These are phyloP conservation scores for Dascillus cervinus DNA, from an alignment of 2,888 invertebrate species.

Conservation along the genomic window DNA sequence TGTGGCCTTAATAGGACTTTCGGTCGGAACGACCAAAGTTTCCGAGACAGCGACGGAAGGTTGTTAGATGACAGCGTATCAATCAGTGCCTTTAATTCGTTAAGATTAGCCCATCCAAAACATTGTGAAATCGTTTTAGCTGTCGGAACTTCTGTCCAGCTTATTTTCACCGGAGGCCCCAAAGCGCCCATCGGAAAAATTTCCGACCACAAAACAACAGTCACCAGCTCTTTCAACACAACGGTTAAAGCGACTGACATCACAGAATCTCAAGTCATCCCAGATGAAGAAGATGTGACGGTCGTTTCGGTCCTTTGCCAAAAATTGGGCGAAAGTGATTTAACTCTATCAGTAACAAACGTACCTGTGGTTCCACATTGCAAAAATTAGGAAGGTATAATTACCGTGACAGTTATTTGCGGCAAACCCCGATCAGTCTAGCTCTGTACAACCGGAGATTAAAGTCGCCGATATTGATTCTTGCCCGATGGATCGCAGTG, in stretches of 20 bases:
- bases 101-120: constrained; percentile 54
- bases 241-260: constrained; percentile 44
- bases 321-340: constrained; percentile 55
- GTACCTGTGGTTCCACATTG: constrained; percentile 46
- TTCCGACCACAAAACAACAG: constrained; percentile 38
- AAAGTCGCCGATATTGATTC: constrained; percentile 40
- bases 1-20: constrained; percentile 49
- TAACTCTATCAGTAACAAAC: constrained; percentile 53
- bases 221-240: constrained; percentile 33
- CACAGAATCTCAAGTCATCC: constrained; percentile 27
- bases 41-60: constrained; percentile 48
- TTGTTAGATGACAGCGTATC: constrained; percentile 56
- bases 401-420: constrained; percentile 57
- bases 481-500: constrained; percentile 48
- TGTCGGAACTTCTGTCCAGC: constrained; percentile 63
- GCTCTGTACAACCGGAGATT: constrained; percentile 52
- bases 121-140: constrained; percentile 55
- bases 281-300: constrained; percentile 48
- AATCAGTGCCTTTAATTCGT: constrained; percentile 55
- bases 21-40: constrained; percentile 54
- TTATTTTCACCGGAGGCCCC: constrained; percentile 62
- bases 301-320: constrained; percentile 57
- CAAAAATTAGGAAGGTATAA: constrained; percentile 40
- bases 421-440: constrained; percentile 57
- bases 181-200: constrained; percentile 50